These are phyloP conservation scores for Pelobates fuscus DNA, from an alignment of 2,113 vertebrate species.

Conservation along the genomic window DNA sequence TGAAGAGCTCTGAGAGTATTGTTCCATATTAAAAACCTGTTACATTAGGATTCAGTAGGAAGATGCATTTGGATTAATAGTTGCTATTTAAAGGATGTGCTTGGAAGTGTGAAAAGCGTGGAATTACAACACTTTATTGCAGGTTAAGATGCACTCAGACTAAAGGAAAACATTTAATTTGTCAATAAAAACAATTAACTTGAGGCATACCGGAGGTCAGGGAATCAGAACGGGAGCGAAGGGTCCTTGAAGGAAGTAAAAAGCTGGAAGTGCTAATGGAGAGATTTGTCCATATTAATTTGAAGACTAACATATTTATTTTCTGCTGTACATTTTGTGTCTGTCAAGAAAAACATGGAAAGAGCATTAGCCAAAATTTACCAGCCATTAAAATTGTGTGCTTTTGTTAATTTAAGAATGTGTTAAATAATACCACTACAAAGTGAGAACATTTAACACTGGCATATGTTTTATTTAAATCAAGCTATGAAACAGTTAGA, in stretches of 20 bases:
- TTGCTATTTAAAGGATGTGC: conserved; percentile 31
- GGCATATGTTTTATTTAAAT: too few species aligned
- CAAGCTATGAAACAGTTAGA: neutral
- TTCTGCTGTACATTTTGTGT: neutral
- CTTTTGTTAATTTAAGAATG: conserved; percentile 7
- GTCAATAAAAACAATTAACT: conserved; percentile 52
- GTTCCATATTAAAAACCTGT: too few species aligned
- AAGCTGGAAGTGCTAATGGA: conserved; percentile 49
- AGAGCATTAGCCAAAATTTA: conserved; percentile 19
- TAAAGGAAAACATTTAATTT: conserved; percentile 52
- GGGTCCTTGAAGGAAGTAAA: conserved; percentile 47
- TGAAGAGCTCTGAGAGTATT: too few species aligned
- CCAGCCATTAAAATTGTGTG: conserved; percentile 10
- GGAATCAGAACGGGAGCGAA: conserved; percentile 41
- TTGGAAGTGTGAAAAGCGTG: conserved; percentile 45
- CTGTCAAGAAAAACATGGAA: conserved; percentile 26
- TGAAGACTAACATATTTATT: conserved; percentile 40
- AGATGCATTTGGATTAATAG: conserved; percentile 45
- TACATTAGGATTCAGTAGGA: conserved; percentile 40
- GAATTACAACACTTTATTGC: conserved; percentile 45
- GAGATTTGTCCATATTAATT: conserved; percentile 37
- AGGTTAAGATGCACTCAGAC: conserved; percentile 49
- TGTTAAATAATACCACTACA: conserved; percentile 17
- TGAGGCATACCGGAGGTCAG: conserved; percentile 42
- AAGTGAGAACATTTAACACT: too few species aligned